Evolutionary conservation across 53 echinoderm and acorn worm genomes (phyloP).

Genomic region (Mesocentrotus franciscanus): DNA sequence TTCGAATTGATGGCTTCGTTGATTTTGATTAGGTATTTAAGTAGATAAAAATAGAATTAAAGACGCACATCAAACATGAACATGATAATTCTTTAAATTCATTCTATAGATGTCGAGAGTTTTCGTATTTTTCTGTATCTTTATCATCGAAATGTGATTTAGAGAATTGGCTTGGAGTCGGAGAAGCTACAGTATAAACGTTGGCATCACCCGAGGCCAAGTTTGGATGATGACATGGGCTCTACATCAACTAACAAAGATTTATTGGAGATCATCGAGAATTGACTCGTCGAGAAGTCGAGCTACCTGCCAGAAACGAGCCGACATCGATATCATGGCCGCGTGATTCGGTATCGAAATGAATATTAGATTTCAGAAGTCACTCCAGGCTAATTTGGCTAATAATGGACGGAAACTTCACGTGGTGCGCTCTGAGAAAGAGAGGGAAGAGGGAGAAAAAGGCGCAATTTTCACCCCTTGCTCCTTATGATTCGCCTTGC

Average conservation of each 20-base stretch:
- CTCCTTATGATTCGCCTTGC: not conserved
- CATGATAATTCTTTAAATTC: not conserved
- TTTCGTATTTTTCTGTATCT: not conserved
- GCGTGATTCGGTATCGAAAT: constrained; percentile 46
- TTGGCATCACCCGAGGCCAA: constrained; percentile 55
- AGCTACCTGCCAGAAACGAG: constrained; percentile 47
- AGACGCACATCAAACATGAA: not conserved
- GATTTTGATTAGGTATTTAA: not conserved
- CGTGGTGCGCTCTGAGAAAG: constrained; percentile 19
- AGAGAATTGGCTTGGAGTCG: not conserved
- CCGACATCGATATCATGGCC: constrained; percentile 42
- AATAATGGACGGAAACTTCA: constrained; percentile 41
- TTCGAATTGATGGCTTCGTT: not conserved
- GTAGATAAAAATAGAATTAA: not conserved
- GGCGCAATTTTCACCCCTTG: constrained; percentile 36
- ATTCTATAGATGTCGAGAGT: not conserved
- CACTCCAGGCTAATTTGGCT: constrained; percentile 64
- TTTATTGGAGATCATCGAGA: constrained; percentile 57
- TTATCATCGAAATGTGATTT: not conserved
- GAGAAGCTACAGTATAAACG: constrained; percentile 6
- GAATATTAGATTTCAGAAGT: constrained; percentile 62
- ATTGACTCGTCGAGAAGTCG: constrained; percentile 41
- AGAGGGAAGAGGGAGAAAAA: not conserved
- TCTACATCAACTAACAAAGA: constrained; percentile 64
- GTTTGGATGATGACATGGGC: constrained; percentile 59